phyloP scores from a whole-genome alignment of 2,888 invertebrate genomes.

The Mesorhabditis sp. region DNA sequence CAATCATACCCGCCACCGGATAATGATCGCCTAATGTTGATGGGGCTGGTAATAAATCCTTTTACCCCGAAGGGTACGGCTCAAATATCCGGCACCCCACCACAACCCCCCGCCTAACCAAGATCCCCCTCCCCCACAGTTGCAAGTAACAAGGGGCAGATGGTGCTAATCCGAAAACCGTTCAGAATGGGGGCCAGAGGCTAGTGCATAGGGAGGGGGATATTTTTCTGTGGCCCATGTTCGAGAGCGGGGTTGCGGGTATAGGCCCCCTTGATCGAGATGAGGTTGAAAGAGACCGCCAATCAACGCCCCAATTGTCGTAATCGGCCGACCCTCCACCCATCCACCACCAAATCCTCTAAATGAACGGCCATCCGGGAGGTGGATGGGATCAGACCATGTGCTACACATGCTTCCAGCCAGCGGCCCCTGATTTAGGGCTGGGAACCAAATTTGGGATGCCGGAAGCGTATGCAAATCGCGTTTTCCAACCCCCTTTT shows the following conservation, averaged over 20 bases:
- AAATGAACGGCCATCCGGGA: background rate
- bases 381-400: background rate
- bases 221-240: background rate
- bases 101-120: too few species aligned
- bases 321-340: background rate
- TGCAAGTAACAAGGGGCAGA: background rate
- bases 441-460: background rate
- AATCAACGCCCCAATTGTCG: slow-evolving; percentile 3
- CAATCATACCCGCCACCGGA: too few species aligned
- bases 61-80: too few species aligned
- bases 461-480: too few species aligned
- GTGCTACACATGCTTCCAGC: background rate
- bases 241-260: too few species aligned
- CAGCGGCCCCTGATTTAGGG: background rate
- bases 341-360: background rate
- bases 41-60: too few species aligned
- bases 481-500: too few species aligned
- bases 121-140: too few species aligned
- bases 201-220: slow-evolving; percentile 1
- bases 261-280: background rate
- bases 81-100: too few species aligned
- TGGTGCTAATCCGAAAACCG: background rate
- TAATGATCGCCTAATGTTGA: too few species aligned
- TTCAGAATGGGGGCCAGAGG: background rate
- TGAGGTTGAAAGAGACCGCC: background rate